Evolutionary conservation across 2,888 invertebrate species (phyloP), one percentile per base, ranked within the genome.

Genomic region (Malachius bipustulatus): DNA sequence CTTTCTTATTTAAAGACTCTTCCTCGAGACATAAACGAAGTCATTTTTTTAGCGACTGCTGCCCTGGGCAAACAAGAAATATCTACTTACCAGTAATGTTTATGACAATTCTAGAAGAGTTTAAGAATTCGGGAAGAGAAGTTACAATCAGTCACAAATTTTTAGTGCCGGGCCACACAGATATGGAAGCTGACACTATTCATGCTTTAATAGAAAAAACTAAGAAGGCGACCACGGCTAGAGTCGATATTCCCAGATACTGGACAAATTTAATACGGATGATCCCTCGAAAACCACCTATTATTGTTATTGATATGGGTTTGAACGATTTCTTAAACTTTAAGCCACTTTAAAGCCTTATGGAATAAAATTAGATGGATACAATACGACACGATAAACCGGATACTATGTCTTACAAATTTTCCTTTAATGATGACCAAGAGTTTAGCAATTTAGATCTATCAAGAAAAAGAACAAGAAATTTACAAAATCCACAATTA

Each of bases 351-450:
- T 8, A 19, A 19, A 19, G 24, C n/a, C 24, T 19, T 19, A 19
- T n/a, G n/a, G 24, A 19, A 19, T 19, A 19, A 19, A 19, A 19
- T 19, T 19, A 19, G 24, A 19, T 19, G 24, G 24, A 19, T 19
- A 19, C 24, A 19, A 19, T 19, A 8, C 24, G 24, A 19, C 24
- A 19, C 24, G 24, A 19, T 19, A 19, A 19, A 19, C 24, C 24
- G n/a, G 24, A 19, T 19, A 19, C 24, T 19, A 19, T 19, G 24
- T 19, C n/a, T 19, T 19, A 19, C 24, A 19, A 19, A 19, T 19
- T 19, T 19, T 19, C 24, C 24, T 19, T 19, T 19, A n/a, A 19
- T 19, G 24, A n/a, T 19, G 24, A 19, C 24, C 24, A 19, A 19
- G 24, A 19, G 24, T 19, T 19, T 19, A 19, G 24, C 24, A 19